These are phyloP conservation scores for Aphis craccivora DNA, from an alignment of 1,140 invertebrate species.

Conservation along the genomic window DNA sequence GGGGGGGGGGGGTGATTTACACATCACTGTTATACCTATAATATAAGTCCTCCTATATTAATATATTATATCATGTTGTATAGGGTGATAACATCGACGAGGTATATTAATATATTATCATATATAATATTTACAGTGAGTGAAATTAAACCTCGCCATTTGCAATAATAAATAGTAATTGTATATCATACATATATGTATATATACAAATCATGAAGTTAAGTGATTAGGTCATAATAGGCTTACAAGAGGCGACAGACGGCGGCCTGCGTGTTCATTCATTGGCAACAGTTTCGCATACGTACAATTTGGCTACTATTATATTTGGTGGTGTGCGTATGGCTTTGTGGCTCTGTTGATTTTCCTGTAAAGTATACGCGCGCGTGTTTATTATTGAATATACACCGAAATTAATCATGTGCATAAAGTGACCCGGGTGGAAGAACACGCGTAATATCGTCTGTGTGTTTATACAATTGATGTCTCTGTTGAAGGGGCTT, in stretches of 20 bases:
- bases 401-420: conserved; percentile 28
- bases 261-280: neutral
- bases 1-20: neutral
- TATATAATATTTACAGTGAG: neutral
- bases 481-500: conserved; percentile 25
- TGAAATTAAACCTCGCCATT: neutral
- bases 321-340: neutral
- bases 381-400: neutral
- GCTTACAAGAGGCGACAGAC: neutral
- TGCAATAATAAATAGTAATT: neutral
- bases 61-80: neutral
- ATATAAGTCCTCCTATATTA: neutral
- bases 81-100: neutral
- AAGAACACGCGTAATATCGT: neutral
- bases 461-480: neutral
- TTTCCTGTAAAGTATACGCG: neutral
- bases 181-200: neutral
- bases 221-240: neutral
- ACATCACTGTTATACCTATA: neutral
- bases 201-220: neutral
- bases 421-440: conserved; percentile 49
- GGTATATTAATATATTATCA: neutral
- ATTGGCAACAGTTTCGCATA: conserved; percentile 27
- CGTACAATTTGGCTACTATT: conserved; percentile 37
- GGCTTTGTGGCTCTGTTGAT: conserved; percentile 4